Evolutionary conservation across 92 coral and sea anemone species (phyloP), one percentile per base, ranked within the genome.

Genomic region (Pocillopora grandis): DNA sequence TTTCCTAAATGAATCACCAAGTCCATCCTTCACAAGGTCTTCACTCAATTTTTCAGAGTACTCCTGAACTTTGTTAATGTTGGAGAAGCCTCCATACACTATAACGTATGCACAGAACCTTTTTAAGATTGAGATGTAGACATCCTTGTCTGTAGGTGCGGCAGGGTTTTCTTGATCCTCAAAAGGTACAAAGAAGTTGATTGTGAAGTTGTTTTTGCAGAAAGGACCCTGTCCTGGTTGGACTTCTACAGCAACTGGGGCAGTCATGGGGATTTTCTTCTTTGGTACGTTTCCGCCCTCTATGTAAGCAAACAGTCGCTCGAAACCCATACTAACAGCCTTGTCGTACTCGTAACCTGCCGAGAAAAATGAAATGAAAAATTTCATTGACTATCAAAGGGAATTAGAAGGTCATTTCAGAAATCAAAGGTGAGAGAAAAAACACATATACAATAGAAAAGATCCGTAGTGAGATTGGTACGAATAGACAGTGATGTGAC

Each of bases 171-270:
- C 75, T 79, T 94, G 98, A 27, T 88, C 65, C 33, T 88, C 71
- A 80, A 88, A 92, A 18, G 98, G 94, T 16, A 92, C 90, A 42
- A 94, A 94, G 84, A 94, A 94, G 86, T 88, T 92, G 65, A 86
- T 79, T 0, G 96, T 94, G 82, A 94, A 92, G 90, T 92, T 92
- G 66, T 85, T 78, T 37, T 93, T 91, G 71, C 94, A 88, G 87
- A 88, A 94, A 0, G 96, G 93, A 18, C 98, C 98, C 70, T 92
- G 92, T 0, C 90, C 89, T 37, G 94, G 89, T 21, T 94, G 92
- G 65, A 94, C 80, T 65, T 88, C 70, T 10, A 87, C 90, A 13
- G 90, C 82, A 2, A 94, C 98, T 23, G 98, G 98, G 27, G 86
- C 95, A 5, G 98, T 93, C 96, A 94, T 94, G 4, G 88, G 84